These are phyloP conservation scores for Rhyzopertha dominica DNA, from an alignment of 1,140 invertebrate species.

Conservation along the genomic window DNA sequence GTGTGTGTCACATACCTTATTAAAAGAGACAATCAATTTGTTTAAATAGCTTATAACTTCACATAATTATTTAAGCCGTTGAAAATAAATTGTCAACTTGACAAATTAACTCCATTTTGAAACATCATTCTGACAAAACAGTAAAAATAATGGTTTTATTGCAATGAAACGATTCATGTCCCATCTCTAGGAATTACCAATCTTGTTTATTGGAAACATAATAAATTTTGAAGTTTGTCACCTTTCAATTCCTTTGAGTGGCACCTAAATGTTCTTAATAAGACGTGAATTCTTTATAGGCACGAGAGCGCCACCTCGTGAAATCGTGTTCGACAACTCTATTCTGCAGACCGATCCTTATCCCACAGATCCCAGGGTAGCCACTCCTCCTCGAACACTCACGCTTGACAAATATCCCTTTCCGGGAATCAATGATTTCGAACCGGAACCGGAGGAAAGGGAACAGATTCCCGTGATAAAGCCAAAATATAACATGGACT, in stretches of 20 bases:
- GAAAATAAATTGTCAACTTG: no score
- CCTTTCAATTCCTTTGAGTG: neutral
- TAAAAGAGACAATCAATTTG: no score
- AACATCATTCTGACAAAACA: no score
- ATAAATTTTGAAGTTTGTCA: neutral
- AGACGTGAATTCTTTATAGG: slow-evolving; percentile 47
- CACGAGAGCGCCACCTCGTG: slow-evolving; percentile 72
- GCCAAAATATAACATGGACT: no score
- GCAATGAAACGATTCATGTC: no score
- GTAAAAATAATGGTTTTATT: no score
- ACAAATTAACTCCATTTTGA: no score
- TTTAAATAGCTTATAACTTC: no score
- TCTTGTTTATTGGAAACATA: no score
- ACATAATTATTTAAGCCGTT: no score
- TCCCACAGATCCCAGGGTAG: slow-evolving; percentile 58
- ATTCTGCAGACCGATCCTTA: slow-evolving; percentile 64
- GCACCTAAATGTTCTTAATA: neutral
- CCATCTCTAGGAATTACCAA: no score
- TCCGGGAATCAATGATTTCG: slow-evolving; percentile 63
- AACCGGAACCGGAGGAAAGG: slow-evolving; percentile 38
- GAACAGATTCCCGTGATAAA: slow-evolving; percentile 28
- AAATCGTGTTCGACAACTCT: slow-evolving; percentile 78
- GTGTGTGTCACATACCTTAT: no score
- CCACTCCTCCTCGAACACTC: slow-evolving; percentile 75
- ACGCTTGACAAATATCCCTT: slow-evolving; percentile 77